Evolutionary conservation across 1,140 invertebrate genomes (phyloP).

Genomic region (Nomia melanderi): DNA sequence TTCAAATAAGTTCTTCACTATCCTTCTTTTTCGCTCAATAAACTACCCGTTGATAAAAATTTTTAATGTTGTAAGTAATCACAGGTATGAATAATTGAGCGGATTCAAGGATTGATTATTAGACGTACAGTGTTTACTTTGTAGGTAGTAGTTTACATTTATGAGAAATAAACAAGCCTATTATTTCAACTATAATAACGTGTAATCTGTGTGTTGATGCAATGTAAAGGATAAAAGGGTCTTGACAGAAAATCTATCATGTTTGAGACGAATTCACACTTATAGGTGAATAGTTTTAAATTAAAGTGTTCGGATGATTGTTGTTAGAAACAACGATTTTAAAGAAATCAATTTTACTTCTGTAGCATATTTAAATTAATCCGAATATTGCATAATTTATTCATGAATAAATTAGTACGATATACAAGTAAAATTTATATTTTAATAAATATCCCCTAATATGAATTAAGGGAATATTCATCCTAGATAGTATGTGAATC

Average conservation of each 20-base stretch:
- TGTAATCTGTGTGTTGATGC: constrained; percentile 65
- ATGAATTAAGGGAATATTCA: background rate
- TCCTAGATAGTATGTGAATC: constrained; percentile 14
- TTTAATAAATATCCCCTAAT: constrained; percentile 8
- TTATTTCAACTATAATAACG: constrained; percentile 66
- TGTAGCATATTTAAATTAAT: constrained; percentile 22
- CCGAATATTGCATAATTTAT: constrained; percentile 4
- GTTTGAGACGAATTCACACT: constrained; percentile 50
- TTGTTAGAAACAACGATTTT: background rate
- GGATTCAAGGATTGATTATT: constrained; percentile 56
- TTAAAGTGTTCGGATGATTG: background rate
- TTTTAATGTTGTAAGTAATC: constrained; percentile 35
- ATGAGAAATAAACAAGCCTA: constrained; percentile 67
- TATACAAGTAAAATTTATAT: background rate
- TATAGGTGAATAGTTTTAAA: constrained; percentile 10
- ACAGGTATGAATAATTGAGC: constrained; percentile 42
- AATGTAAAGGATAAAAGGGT: constrained; percentile 45
- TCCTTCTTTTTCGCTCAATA: constrained; percentile 43
- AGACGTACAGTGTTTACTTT: constrained; percentile 65
- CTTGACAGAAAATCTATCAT: constrained; percentile 62
- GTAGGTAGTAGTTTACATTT: constrained; percentile 64
- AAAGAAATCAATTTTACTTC: constrained; percentile 8
- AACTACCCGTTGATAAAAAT: constrained; percentile 20
- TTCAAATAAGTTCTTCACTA: constrained; percentile 32
- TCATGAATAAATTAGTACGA: constrained; percentile 9